phyloP scores from a whole-genome alignment of 2,888 invertebrate species.

The Emmelina monodactyla region DNA sequence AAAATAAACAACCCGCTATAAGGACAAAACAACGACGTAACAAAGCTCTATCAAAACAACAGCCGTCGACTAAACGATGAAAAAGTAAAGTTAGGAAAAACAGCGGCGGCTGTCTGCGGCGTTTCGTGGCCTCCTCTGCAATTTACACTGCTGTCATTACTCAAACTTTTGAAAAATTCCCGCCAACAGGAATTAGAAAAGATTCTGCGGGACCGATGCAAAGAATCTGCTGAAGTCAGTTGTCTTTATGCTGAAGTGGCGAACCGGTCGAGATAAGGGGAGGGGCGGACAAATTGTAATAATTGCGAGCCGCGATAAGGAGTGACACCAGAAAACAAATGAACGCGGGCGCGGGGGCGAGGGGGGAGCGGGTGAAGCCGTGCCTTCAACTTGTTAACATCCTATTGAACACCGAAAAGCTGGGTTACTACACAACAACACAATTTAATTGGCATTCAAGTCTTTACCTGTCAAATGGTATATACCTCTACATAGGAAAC shows the following conservation, averaged over 20 bases:
- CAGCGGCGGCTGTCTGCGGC: slow-evolving; percentile 33
- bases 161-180: slow-evolving; percentile 50
- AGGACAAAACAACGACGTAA: slow-evolving; percentile 18
- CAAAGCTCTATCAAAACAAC: slow-evolving; percentile 40
- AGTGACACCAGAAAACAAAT: slow-evolving; percentile 66
- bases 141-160: slow-evolving; percentile 51
- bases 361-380: slow-evolving; percentile 39
- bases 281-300: slow-evolving; percentile 66
- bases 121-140: slow-evolving; percentile 43
- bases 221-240: slow-evolving; percentile 56
- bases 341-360: slow-evolving; percentile 41
- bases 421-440: too few species aligned
- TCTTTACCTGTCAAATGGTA: too few species aligned
- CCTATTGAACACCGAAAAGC: too few species aligned
- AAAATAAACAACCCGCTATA: background rate
- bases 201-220: slow-evolving; percentile 49
- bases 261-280: slow-evolving; percentile 60
- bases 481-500: too few species aligned
- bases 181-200: slow-evolving; percentile 40
- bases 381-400: too few species aligned
- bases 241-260: slow-evolving; percentile 59
- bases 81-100: slow-evolving; percentile 48
- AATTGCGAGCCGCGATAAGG: slow-evolving; percentile 65
- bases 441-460: too few species aligned
- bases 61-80: slow-evolving; percentile 34